Conservation (phyloP, 2,113 vertebrate species). For the Callithrix jacchus region DNA sequence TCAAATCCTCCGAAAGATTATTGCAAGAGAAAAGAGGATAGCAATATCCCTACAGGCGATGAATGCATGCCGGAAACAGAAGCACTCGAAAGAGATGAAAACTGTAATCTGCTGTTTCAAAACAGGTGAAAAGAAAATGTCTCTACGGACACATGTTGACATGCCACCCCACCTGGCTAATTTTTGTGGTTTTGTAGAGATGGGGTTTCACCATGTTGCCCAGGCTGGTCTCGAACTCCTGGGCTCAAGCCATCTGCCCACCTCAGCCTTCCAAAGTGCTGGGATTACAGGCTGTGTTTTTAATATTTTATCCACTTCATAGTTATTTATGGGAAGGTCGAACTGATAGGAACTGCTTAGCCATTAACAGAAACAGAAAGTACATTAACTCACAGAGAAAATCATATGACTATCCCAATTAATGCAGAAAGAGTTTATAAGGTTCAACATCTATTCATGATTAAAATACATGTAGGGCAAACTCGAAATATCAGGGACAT, state of each 20-base stretch:
- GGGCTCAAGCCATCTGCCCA: too few species aligned
- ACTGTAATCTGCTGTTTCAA: background rate
- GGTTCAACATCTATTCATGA: background rate
- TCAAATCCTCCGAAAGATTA: background rate
- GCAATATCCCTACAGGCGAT: background rate
- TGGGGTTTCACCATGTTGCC: too few species aligned
- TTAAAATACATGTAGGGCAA: too few species aligned
- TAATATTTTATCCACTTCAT: background rate
- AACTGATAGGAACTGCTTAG: background rate
- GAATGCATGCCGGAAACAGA: background rate
- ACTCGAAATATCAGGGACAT: background rate
- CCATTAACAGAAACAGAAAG: background rate
- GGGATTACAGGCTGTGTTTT: too few species aligned
- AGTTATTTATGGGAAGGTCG: background rate
- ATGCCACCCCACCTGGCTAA: too few species aligned
- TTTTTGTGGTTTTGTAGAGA: too few species aligned
- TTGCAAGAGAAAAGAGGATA: background rate
- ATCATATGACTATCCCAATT: background rate
- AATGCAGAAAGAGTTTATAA: background rate
- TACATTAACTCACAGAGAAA: background rate
- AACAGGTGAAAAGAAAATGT: background rate
- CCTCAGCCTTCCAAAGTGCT: too few species aligned
- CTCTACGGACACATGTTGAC: too few species aligned
- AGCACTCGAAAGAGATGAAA: background rate
- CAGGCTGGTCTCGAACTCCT: too few species aligned